These are phyloP conservation scores for Danionella cerebrum DNA, from an alignment of 2,113 vertebrate species.

Conservation along the genomic window DNA sequence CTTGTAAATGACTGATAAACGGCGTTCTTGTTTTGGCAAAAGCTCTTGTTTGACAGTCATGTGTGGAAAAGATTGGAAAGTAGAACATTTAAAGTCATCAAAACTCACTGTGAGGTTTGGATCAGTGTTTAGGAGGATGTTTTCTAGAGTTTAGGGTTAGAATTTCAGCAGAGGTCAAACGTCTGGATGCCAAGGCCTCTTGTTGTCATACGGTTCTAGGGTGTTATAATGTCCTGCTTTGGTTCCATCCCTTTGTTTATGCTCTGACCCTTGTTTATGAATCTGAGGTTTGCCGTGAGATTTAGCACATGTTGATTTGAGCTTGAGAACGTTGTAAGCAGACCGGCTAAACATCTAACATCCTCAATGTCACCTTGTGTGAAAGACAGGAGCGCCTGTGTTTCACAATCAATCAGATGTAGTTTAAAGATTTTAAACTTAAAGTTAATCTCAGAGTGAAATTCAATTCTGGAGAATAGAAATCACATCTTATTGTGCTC, in stretches of 20 bases:
- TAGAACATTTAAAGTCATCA: neutral
- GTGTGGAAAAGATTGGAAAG: neutral
- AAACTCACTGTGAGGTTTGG: neutral
- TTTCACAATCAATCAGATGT: conserved; percentile 2
- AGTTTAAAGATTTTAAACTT: neutral
- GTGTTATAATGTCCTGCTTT: too few relatives aligned
- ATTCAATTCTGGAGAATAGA: neutral
- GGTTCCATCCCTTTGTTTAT: too few relatives aligned
- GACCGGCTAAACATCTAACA: too few relatives aligned
- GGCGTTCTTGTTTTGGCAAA: neutral
- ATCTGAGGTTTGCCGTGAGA: neutral
- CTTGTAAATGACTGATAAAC: neutral
- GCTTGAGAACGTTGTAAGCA: neutral
- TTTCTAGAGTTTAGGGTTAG: neutral
- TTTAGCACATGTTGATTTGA: neutral
- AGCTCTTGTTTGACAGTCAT: conserved; percentile 27
- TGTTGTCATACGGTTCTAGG: neutral
- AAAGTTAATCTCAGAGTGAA: neutral
- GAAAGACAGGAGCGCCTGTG: neutral
- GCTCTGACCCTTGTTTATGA: too few relatives aligned
- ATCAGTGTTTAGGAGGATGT: neutral
- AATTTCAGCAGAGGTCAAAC: conserved; percentile 9
- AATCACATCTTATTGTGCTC: neutral
- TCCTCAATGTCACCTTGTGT: conserved; percentile 14
- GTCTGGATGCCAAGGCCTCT: neutral